Evolutionary conservation across 2,888 invertebrate genomes (phyloP).

Genomic region (Acrobasis consociella): DNA sequence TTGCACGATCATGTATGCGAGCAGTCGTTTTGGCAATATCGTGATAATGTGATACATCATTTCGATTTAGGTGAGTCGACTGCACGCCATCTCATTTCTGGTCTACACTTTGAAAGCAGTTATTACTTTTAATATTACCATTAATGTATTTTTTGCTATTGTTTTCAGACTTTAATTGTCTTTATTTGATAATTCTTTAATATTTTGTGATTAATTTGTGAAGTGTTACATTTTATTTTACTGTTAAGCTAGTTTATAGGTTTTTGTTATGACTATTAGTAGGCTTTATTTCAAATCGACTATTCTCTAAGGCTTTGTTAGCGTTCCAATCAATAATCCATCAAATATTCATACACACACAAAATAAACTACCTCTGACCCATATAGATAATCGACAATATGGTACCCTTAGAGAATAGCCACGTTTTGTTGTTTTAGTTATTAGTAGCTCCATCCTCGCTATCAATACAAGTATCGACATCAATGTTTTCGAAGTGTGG

Average conservation of each 20-base stretch:
- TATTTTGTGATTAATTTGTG: too few species aligned
- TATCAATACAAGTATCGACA: slow-evolving; percentile 18
- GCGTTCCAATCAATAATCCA: slow-evolving; percentile 6
- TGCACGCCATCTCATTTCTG: slow-evolving; percentile 63
- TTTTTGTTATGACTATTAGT: slow-evolving; percentile 3
- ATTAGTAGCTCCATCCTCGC: slow-evolving; percentile 16
- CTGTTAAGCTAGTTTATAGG: not conserved
- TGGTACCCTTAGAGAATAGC: slow-evolving; percentile 11
- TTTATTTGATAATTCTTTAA: slow-evolving; percentile 13
- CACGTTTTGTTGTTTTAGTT: slow-evolving; percentile 19
- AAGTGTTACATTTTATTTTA: too few species aligned
- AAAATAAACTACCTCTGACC: slow-evolving; percentile 9
- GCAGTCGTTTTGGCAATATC: slow-evolving; percentile 59
- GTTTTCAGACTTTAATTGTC: slow-evolving; percentile 6
- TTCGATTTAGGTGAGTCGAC: slow-evolving; percentile 52
- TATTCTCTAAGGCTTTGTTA: slow-evolving; percentile 9
- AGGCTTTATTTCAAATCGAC: not conserved
- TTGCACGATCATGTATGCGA: slow-evolving; percentile 67
- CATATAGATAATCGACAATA: not conserved
- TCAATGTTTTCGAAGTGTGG: slow-evolving; percentile 70
- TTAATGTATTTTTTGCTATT: slow-evolving; percentile 1
- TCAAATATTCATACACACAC: slow-evolving; percentile 2
- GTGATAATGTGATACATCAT: slow-evolving; percentile 21
- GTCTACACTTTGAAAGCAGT: slow-evolving; percentile 73
- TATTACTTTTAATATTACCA: slow-evolving; percentile 25